Evolutionary conservation across 2,113 vertebrate species (phyloP), one percentile per base, ranked within the genome.

Genomic region (Megalops atlanticus): DNA sequence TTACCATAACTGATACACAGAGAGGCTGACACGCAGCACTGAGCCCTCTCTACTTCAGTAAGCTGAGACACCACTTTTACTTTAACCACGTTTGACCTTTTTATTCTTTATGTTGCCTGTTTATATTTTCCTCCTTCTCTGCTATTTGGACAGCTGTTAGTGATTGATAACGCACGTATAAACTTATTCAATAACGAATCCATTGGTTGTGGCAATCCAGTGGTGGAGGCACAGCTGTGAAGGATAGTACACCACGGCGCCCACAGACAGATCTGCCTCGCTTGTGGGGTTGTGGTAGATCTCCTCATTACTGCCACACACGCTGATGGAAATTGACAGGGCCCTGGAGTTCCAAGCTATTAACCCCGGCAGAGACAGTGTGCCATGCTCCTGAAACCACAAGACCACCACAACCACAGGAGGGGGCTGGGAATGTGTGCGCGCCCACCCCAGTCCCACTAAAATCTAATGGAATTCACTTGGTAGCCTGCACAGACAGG

Each of bases 271-370:
- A 18, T 52, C 21, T 1, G 10, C 15, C 58, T 35, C 68, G 40
- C 39, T 41, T 12, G 31, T 7, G 18, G 78, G 40, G 36, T 72
- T 71, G 68, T 49, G 78, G 78, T 68, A 14, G 78, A 72, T 47
- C 68, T 33, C 58, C 18, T n/a, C 24, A 10, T 31, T 11, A 64
- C 58, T 10, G 58, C 52, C 21, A 58, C 52, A 58, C 52, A 4
- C 52, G n/a, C 52, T 24, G 2, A 45, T 45, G 43, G 14, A 45
- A 45, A 45, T 45, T 6, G 43, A 6, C 1, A 0, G 1, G 43
- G 43, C 43, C 14, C 0, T n/a, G 52, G 52, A 41, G 41, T 40
- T 69, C 78, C 77, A 38, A 1, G 27, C 33, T 8, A 35, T 71
- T 71, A 35, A 43, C 39, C n/a, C 58, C 58, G 11, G n/a, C 3